Evolutionary conservation across 1,140 invertebrate species (phyloP), one percentile per base, ranked within the genome.

Genomic region (Apis laboriosa): DNA sequence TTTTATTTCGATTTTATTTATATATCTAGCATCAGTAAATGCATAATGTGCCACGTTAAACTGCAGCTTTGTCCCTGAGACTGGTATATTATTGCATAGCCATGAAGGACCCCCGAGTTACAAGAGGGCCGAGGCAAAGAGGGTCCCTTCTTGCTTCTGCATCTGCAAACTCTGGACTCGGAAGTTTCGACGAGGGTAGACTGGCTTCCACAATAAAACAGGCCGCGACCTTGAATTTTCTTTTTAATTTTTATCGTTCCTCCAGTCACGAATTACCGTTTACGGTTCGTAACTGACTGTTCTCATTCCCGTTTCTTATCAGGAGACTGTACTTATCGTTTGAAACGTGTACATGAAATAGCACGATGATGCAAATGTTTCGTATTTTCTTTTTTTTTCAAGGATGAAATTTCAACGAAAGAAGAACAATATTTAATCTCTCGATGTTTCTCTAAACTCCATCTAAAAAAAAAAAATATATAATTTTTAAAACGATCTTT

Each of bases 61-160:
- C 84, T 90, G 81, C 84, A 91, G 70, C 88, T 91, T 93, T 93
- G 91, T 93, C 90, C 92, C 88, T 90, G 92, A 86, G 80, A 87
- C 87, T 93, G 89, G 90, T 89, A 90, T 90, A 91, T 92, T 90
- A 91, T 92, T 90, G 87, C 87, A 78, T 84, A 84, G 84, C 88
- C 80, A 88, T 87, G 83, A 86, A 88, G 83, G 74, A 79, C 85
- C 80, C 82, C 68, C 68, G 61, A 86, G 68, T 72, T 83, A 79
- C 51, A 53, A 81, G 73, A 87, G 71, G 28, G 56, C 72, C 28
- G 43, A 85, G 67, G 60, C 63, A 84, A 75, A 66, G 28, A 19
- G 60, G 58, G 66, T 19, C 61, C 60, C 34, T 86, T 78, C 61
- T 77, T 56, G 58, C 28, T 78, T 24, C 72, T 77, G 77, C 64